A percentile compares a stretch with the other conserved stretches of the same genome.
phyloP scores from a whole-genome alignment of 1,140 invertebrate genomes.

The Polypedilum pembai region DNA sequence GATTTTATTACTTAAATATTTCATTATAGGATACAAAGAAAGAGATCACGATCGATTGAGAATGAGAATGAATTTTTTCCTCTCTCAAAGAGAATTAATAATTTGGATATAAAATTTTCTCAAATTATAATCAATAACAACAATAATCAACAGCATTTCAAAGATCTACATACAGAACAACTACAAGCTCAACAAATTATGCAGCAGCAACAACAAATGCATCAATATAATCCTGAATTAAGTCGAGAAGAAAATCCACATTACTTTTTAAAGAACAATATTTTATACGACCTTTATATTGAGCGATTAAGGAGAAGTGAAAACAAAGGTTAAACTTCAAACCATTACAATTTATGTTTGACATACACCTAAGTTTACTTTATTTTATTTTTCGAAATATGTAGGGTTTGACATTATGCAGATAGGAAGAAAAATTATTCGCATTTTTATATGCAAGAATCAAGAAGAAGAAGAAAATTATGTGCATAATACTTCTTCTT shows the following conservation, averaged over 20 bases:
- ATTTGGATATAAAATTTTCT: slow-evolving; percentile 35
- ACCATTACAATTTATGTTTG: too few species aligned
- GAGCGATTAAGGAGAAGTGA: slow-evolving; percentile 37
- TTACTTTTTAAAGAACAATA: slow-evolving; percentile 42
- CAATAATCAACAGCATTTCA: too few species aligned
- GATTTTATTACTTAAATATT: background rate
- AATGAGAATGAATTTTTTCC: slow-evolving; percentile 38
- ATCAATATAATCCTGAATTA: slow-evolving; percentile 38
- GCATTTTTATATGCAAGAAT: too few species aligned
- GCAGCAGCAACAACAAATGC: slow-evolving; percentile 28
- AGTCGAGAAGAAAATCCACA: slow-evolving; percentile 39
- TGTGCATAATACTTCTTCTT: too few species aligned
- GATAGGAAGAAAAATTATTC: too few species aligned
- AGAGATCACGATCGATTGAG: slow-evolving; percentile 36
- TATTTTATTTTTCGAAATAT: too few species aligned
- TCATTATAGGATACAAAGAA: background rate
- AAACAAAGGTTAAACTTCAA: too few species aligned
- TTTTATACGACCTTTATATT: slow-evolving; percentile 40
- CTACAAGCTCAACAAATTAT: slow-evolving; percentile 23
- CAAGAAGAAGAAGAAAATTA: too few species aligned
- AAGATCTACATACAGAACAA: slow-evolving; percentile 18
- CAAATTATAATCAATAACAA: background rate
- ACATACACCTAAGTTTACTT: too few species aligned
- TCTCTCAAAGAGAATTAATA: slow-evolving; percentile 42
- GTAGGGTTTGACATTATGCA: too few species aligned